Conservation (phyloP, 2,888 invertebrate species). For the Sceliomorpha sp. region DNA sequence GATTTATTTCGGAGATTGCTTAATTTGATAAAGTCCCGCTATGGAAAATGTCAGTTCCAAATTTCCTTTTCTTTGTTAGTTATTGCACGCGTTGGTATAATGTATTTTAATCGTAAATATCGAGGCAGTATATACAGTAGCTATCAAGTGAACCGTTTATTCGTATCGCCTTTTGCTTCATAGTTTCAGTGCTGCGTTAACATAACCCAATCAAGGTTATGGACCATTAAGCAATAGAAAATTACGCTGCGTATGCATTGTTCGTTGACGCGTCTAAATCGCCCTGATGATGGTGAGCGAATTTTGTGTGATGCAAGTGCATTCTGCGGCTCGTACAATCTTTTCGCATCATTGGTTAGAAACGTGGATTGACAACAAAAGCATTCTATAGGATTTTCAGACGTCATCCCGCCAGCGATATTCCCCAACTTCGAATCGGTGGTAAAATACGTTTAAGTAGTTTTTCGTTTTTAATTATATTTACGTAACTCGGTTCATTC, state of each 20-base stretch:
- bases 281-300: constrained; percentile 25
- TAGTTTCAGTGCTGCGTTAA: constrained; percentile 68
- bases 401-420: constrained; percentile 18
- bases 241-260: constrained; percentile 73
- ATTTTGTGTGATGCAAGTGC: constrained; percentile 44
- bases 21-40: too few species aligned
- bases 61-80: too few species aligned
- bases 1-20: too few species aligned
- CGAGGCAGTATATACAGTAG: not conserved
- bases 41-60: too few species aligned
- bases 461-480: too few species aligned
- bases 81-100: too few species aligned
- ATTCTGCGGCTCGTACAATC: constrained; percentile 65
- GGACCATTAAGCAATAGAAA: constrained; percentile 76
- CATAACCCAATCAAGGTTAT: constrained; percentile 76
- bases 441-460: too few species aligned
- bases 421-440: constrained; percentile 23
- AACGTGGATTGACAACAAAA: constrained; percentile 35
- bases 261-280: constrained; percentile 58
- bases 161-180: constrained; percentile 36
- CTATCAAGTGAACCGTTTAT: constrained; percentile 29
- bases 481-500: too few species aligned
- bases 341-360: constrained; percentile 75
- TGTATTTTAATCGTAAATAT: too few species aligned
- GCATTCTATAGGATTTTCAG: constrained; percentile 15